Evolutionary conservation across 2,113 vertebrate genomes (phyloP).

Genomic region (Notarius lentiginosus): DNA sequence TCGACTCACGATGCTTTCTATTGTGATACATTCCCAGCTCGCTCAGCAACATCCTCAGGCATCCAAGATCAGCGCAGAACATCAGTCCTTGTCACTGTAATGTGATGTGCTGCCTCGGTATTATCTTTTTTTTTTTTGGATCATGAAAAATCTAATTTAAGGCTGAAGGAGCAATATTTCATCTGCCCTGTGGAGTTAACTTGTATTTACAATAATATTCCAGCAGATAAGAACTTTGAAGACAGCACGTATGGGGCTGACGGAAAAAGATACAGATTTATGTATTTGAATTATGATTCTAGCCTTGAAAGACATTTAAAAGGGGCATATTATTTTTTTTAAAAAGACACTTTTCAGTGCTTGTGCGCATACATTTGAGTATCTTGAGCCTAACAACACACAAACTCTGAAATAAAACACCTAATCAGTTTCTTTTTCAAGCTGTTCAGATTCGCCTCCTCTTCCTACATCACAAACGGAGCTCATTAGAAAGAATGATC

Average conservation of each 20-base stretch:
- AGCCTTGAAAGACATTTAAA: too few relatives aligned
- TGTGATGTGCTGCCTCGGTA: neutral
- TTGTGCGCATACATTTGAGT: too few relatives aligned
- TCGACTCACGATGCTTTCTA: neutral
- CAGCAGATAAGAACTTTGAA: neutral
- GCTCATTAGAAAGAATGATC: too few relatives aligned
- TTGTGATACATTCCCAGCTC: neutral
- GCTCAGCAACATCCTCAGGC: neutral
- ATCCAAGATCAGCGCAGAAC: neutral
- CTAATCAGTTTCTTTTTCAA: too few relatives aligned
- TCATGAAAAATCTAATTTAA: neutral
- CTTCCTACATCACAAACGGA: too few relatives aligned
- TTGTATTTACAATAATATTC: neutral
- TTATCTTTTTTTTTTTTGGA: neutral
- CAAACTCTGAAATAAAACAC: too few relatives aligned
- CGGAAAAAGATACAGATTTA: neutral
- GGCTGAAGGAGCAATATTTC: neutral
- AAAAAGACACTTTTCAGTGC: too few relatives aligned
- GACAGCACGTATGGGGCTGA: neutral
- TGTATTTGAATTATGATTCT: neutral
- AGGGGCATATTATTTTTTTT: too few relatives aligned
- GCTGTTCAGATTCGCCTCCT: too few relatives aligned
- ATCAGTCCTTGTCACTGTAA: neutral
- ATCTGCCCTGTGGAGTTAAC: neutral
- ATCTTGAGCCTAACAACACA: too few relatives aligned